phyloP scores from a whole-genome alignment of 2,113 vertebrate species.

The Pelvicachromis taeniatus region DNA sequence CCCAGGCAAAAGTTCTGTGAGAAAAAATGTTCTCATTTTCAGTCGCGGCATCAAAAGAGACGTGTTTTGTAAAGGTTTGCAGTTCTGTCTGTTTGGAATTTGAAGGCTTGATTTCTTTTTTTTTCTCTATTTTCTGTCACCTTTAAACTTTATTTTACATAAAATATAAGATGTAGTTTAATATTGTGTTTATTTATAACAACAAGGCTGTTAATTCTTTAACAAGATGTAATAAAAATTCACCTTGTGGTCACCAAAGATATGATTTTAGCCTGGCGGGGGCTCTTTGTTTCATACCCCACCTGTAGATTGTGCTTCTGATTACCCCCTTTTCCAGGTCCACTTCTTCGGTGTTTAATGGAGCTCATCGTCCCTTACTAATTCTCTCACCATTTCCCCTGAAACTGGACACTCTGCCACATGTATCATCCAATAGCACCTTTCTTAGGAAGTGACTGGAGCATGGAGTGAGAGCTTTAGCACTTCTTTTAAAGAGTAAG shows the following conservation, averaged over 20 bases:
- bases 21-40: slow-evolving; percentile 68
- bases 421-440: slow-evolving; percentile 75
- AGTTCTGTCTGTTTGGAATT: slow-evolving; percentile 35
- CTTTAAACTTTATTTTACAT: slow-evolving; percentile 30
- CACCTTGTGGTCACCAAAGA: background rate
- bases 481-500: slow-evolving; percentile 45
- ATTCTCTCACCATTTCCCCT: slow-evolving; percentile 68
- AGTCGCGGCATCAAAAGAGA: slow-evolving; percentile 64
- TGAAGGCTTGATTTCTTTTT: background rate
- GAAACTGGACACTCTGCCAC: slow-evolving; percentile 76
- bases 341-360: slow-evolving; percentile 76
- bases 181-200: background rate
- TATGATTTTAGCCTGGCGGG: background rate
- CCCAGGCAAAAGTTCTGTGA: slow-evolving; percentile 46
- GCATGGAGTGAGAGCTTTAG: slow-evolving; percentile 67
- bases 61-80: slow-evolving; percentile 13
- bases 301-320: slow-evolving; percentile 32
- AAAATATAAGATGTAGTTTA: background rate
- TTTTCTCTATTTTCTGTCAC: background rate
- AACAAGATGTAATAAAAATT: background rate
- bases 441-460: slow-evolving; percentile 71
- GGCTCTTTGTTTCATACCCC: background rate
- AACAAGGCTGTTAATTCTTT: background rate
- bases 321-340: slow-evolving; percentile 2
- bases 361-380: slow-evolving; percentile 68